Evolutionary conservation across 2,113 vertebrate species (phyloP).

Genomic region (Nothobranchius furzeri): DNA sequence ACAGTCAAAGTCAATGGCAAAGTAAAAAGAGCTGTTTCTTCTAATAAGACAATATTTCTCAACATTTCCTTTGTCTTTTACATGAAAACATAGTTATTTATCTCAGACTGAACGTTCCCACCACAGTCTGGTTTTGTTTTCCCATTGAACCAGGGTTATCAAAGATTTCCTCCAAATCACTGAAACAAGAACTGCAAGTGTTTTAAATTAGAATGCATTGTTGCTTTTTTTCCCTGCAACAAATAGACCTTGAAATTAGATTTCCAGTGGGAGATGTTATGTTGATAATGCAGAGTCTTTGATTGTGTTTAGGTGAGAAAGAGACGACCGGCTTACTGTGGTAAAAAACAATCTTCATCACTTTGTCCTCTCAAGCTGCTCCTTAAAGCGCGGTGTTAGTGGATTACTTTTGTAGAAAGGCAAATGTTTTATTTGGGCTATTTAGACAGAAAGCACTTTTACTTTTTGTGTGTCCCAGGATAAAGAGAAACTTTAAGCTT

Average conservation of each 20-base stretch:
- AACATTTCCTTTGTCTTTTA: too few species aligned
- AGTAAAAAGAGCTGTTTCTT: too few species aligned
- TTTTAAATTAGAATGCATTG: slow-evolving; percentile 47
- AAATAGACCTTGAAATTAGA: slow-evolving; percentile 71
- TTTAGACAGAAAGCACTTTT: slow-evolving; percentile 7
- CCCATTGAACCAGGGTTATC: slow-evolving; percentile 28
- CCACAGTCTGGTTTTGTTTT: neutral
- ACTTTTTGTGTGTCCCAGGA: neutral
- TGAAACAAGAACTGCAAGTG: slow-evolving; percentile 13
- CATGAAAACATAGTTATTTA: too few species aligned
- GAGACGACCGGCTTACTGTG: slow-evolving; percentile 44
- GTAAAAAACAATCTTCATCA: slow-evolving; percentile 49
- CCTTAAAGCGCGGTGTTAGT: slow-evolving; percentile 25
- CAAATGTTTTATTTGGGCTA: slow-evolving; percentile 22
- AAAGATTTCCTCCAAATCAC: slow-evolving; percentile 32
- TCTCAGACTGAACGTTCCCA: neutral
- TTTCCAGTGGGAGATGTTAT: slow-evolving; percentile 54
- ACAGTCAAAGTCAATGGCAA: too few species aligned
- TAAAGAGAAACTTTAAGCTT: neutral
- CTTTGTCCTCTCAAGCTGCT: slow-evolving; percentile 53
- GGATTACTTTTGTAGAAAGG: slow-evolving; percentile 7
- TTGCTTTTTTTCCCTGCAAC: slow-evolving; percentile 40
- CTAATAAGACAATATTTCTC: too few species aligned
- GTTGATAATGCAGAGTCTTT: slow-evolving; percentile 49
- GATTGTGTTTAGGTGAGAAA: slow-evolving; percentile 57